Conservation (phyloP, 2,888 invertebrate genomes). For the Tetanocera ferruginea region DNA sequence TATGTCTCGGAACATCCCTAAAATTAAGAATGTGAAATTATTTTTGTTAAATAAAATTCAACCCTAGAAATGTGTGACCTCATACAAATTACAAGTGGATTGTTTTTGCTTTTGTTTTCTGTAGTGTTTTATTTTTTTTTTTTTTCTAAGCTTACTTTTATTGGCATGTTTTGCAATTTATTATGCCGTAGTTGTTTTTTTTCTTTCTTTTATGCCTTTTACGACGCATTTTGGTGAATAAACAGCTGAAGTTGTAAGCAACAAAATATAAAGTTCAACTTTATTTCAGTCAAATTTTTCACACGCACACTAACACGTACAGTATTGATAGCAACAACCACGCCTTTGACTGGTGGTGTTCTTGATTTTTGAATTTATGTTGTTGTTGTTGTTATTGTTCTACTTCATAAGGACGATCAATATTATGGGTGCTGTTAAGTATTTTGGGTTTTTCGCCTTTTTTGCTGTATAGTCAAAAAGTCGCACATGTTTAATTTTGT, state of each 20-base stretch:
- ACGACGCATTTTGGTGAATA: background rate
- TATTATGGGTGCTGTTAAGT: background rate
- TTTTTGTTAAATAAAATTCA: background rate
- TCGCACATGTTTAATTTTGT: background rate
- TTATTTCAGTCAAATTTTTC: conserved; percentile 18
- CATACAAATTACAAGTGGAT: background rate
- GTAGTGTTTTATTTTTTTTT: background rate
- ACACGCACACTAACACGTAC: background rate
- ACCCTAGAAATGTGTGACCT: background rate
- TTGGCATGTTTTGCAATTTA: background rate
- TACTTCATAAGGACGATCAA: conserved; percentile 14
- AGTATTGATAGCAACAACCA: background rate
- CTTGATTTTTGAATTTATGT: background rate
- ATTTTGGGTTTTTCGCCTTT: background rate
- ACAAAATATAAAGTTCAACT: conserved; percentile 8
- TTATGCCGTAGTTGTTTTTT: background rate
- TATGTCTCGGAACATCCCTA: background rate
- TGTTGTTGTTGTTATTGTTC: background rate
- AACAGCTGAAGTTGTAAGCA: background rate
- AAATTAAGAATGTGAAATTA: background rate
- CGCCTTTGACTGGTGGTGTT: background rate
- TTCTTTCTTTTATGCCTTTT: background rate
- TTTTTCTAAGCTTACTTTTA: background rate
- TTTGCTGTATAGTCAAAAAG: background rate
- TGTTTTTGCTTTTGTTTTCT: background rate